These are phyloP conservation scores for Gandaritis pyraliata DNA, from an alignment of 2,888 invertebrate genomes.

Conservation along the genomic window DNA sequence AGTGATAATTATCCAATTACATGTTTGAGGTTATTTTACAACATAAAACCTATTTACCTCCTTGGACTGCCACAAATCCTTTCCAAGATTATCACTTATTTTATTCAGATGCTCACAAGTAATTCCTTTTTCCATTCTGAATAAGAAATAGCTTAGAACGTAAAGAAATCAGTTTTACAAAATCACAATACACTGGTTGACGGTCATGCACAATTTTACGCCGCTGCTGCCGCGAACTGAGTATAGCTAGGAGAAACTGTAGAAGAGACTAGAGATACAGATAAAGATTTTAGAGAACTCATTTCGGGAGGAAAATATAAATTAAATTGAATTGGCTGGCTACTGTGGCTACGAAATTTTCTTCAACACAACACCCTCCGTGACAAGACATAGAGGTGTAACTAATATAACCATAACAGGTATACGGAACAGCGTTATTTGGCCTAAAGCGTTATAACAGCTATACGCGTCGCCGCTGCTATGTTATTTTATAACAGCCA, in stretches of 20 bases:
- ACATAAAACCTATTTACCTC: constrained; percentile 63
- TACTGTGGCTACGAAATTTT: constrained; percentile 82
- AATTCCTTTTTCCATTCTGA: constrained; percentile 76
- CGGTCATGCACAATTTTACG: constrained; percentile 67
- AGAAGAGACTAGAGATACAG: constrained; percentile 47
- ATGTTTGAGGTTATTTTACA: constrained; percentile 72
- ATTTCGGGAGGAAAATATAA: constrained; percentile 63
- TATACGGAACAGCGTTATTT: no score
- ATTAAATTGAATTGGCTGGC: constrained; percentile 72
- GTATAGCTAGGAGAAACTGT: constrained; percentile 47
- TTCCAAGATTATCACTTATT: constrained; percentile 67
- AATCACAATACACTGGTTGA: constrained; percentile 63
- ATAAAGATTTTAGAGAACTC: constrained; percentile 56
- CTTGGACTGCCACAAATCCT: constrained; percentile 76
- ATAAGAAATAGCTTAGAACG: constrained; percentile 53
- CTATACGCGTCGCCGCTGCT: no score
- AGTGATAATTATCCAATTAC: constrained; percentile 66
- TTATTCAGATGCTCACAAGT: constrained; percentile 81
- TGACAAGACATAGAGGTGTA: no score
- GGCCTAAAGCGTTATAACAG: no score
- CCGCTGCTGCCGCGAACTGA: constrained; percentile 51
- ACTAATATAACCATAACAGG: no score
- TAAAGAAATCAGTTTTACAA: constrained; percentile 61
- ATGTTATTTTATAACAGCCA: no score
- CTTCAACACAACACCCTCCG: constrained; percentile 74